Evolutionary conservation across 2,113 vertebrate genomes (phyloP).

Genomic region (Caretta caretta): DNA sequence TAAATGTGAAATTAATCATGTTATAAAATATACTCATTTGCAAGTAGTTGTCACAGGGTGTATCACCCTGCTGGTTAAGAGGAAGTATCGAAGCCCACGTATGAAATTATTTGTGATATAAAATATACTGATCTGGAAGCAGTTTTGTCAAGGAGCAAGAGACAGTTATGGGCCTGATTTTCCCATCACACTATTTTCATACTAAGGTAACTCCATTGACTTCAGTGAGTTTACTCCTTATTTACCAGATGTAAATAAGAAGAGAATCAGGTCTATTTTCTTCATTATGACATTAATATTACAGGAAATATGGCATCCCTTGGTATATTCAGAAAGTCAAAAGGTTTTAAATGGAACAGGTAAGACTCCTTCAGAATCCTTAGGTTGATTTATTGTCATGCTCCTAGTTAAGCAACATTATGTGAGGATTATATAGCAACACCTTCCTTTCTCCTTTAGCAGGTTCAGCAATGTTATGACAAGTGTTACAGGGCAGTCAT

Average conservation of each 20-base stretch:
- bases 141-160: background rate
- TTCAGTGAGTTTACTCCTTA: background rate
- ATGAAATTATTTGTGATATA: background rate
- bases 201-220: fast-evolving
- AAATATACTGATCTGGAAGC: background rate
- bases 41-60: background rate
- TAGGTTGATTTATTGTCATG: background rate
- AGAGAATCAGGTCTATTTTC: background rate
- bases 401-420: background rate
- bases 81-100: background rate
- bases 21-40: background rate
- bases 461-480: background rate
- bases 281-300: background rate
- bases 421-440: background rate
- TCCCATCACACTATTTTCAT: background rate
- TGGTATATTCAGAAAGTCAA: background rate
- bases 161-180: background rate
- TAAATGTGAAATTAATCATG: background rate
- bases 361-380: background rate
- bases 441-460: background rate
- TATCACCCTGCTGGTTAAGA: background rate
- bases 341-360: background rate
- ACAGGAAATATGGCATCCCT: background rate
- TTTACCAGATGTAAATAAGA: background rate
- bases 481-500: background rate